Evolutionary conservation across 2,888 invertebrate genomes (phyloP).

Genomic region (Drosophila multiciliata): DNA sequence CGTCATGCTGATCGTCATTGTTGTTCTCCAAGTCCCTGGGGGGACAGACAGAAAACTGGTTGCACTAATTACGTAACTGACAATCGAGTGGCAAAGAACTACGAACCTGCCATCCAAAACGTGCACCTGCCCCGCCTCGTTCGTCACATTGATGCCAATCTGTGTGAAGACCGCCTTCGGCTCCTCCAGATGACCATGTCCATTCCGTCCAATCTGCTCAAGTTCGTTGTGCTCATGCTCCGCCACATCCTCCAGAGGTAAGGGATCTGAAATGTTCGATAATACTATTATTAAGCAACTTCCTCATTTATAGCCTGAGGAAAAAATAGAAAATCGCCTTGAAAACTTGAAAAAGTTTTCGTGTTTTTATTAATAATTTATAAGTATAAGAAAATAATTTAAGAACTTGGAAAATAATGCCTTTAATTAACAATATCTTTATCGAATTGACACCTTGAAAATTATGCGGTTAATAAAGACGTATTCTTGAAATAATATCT

Average conservation of each 20-base stretch:
- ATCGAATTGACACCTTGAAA: no score
- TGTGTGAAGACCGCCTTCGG: conserved; percentile 67
- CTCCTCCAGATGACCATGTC: conserved; percentile 56
- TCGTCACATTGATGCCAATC: conserved; percentile 84
- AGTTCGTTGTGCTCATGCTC: conserved; percentile 14
- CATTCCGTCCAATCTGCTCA: conserved; percentile 59
- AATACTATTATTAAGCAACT: not conserved
- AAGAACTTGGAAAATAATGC: no score
- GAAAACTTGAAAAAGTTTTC: no score
- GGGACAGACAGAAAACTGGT: conserved; percentile 79
- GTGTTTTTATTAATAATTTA: no score
- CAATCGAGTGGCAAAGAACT: conserved; percentile 65
- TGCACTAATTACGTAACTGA: conserved; percentile 81
- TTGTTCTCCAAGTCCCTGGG: conserved; percentile 82
- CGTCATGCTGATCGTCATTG: conserved; percentile 82
- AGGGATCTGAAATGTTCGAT: conserved; percentile 69
- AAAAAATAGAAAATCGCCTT: not conserved
- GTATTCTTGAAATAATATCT: no score
- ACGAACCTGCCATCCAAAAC: conserved; percentile 82
- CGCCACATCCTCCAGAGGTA: conserved; percentile 80
- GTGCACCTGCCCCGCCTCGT: conserved; percentile 84
- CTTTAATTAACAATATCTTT: no score
- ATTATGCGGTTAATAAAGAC: no score
- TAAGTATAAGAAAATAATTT: no score
- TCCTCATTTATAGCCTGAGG: not conserved